Base-by-base conservation (phyloP, 2,113 vertebrate species). In the Paratilapia polleni region DNA sequence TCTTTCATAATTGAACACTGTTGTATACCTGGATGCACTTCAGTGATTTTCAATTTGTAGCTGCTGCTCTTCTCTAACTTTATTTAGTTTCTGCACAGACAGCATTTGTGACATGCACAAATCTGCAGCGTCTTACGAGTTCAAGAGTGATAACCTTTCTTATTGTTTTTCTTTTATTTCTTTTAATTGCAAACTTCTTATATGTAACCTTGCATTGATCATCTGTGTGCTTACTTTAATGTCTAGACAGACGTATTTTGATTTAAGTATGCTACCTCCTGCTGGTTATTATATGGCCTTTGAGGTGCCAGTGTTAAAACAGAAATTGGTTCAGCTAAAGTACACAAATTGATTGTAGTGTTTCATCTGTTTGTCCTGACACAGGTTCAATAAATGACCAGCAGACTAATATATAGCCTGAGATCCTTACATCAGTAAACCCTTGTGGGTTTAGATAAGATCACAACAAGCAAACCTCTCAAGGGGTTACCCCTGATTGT, bases 1-100 rank as follows among this genome's bases (percentile, higher is more conserved):
- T 75, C 75, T 34, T 88, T 80, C 36, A 86, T 87, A 82, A 89
- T 84, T 89, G 5, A 90, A 78, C 66, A 19, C 34, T 77, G 59
- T n/a, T 20, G 54, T 34, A 26, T 75, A 85, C 24, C 52, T 85
- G 62, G 56, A 82, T 26, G 24, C 63, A 54, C 76, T 4, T 80
- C 59, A 79, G 61, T n/a, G 68, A 86, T 54, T 81, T 14, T n/a
- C n/a, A n/a, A n/a, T n/a, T n/a, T 86, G 81, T 78, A 80, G 24
- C 41, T 12, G 0, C 41, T 73, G 78, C 86, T 54, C 7, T 82
- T 68, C 58, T 74, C 1, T 47, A 62, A 68, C 19, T 10, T 62
- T 5, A 22, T 12, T 20, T 41, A 41, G 14, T 43, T 34, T 17
- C 2, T 82, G 87, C 87, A 64, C 20, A 82, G 61, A 12, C 81